Conservation (phyloP, 2,113 vertebrate genomes). For the Malurus elegans region DNA sequence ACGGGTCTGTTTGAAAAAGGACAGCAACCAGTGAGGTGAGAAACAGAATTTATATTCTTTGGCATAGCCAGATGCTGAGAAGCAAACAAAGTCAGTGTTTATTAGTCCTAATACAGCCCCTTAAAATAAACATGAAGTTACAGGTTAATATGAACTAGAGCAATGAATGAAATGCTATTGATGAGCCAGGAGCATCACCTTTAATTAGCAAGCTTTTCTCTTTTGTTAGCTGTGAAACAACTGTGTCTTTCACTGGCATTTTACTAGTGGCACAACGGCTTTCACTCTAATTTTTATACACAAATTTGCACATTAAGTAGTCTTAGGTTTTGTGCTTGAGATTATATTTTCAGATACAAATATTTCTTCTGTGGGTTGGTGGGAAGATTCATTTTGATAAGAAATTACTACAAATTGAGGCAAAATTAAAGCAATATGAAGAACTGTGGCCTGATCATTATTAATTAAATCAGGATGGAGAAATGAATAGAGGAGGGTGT, state of each 20-base stretch:
- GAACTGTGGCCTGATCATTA: neutral
- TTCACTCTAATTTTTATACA: neutral
- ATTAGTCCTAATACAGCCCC: neutral
- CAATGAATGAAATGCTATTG: neutral
- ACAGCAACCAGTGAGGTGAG: neutral
- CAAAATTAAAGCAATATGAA: neutral
- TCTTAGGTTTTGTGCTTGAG: neutral
- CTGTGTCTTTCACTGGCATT: neutral
- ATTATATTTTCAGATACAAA: neutral
- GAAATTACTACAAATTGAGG: neutral
- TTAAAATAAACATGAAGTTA: constrained; percentile 18
- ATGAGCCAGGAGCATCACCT: constrained; percentile 17
- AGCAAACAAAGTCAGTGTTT: neutral
- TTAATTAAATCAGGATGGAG: neutral
- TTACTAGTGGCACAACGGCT: neutral
- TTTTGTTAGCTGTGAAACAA: neutral
- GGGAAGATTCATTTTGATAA: neutral
- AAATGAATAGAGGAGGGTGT: neutral
- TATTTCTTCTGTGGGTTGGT: neutral
- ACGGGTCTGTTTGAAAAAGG: neutral
- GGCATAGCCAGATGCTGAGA: neutral
- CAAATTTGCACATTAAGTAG: neutral
- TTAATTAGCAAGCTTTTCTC: neutral
- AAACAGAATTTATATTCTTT: neutral
- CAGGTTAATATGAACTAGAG: neutral